Conservation (phyloP, 92 coral and sea anemone genomes). For the Zoanthus sansibaricus region DNA sequence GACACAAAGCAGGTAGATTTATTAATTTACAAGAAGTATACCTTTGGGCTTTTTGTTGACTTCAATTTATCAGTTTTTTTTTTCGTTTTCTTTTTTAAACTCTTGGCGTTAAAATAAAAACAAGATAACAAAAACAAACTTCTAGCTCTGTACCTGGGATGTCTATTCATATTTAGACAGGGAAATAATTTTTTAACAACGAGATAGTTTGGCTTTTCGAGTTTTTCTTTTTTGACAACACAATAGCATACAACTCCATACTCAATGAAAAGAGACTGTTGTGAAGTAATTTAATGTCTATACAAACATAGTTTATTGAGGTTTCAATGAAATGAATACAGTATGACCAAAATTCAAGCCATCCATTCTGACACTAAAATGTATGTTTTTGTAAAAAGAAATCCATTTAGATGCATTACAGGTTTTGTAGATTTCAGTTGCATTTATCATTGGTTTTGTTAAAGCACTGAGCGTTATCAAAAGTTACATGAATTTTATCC, state of each 20-base stretch:
- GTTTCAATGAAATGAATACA: constrained; percentile 47
- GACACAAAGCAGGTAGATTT: constrained; percentile 63
- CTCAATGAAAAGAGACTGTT: constrained; percentile 56
- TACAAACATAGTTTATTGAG: constrained; percentile 61
- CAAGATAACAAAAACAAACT: constrained; percentile 7
- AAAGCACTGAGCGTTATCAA: not conserved
- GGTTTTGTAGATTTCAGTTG: not conserved
- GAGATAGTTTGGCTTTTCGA: constrained; percentile 8
- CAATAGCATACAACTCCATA: constrained; percentile 40
- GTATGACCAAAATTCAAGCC: constrained; percentile 66
- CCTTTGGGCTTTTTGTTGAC: constrained; percentile 58
- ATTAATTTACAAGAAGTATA: constrained; percentile 58
- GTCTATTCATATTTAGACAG: not conserved
- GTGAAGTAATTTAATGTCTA: constrained; percentile 75
- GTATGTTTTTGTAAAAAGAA: constrained; percentile 3
- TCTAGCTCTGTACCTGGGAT: not conserved
- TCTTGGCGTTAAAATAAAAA: constrained; percentile 2
- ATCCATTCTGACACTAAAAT: constrained; percentile 40
- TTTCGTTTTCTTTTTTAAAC: not conserved
- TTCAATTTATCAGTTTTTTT: not conserved
- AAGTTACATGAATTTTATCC: not conserved
- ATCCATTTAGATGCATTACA: constrained; percentile 15
- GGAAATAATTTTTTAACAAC: not conserved
- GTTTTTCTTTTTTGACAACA: constrained; percentile 1
- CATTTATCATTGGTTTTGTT: not conserved